Base-by-base conservation (phyloP, 2,797 vertebrate genomes). In the Tarsius wallacei region DNA sequence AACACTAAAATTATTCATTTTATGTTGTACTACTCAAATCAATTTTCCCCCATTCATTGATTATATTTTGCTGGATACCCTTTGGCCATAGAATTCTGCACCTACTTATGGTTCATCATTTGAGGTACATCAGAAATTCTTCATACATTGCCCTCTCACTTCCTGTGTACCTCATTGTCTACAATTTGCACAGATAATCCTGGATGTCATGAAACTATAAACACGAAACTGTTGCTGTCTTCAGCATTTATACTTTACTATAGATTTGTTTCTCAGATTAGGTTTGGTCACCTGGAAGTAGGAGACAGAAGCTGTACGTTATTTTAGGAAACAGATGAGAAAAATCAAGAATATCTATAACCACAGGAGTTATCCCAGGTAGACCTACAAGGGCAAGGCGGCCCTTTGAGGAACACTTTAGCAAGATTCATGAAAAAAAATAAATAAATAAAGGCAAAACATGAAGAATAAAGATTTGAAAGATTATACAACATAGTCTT, bases 1-100 rank as follows among this genome's bases (percentile, higher is more conserved):
- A 76, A 80, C 22, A 82, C 33, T 92, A 93, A 93, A 94, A 91
- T 77, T 74, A 87, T 78, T 93, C 53, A 53, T 28, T 86, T 94
- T 81, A 36, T 61, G 16, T 76, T 95, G 90, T 81, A 80, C 31
- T 85, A 90, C 57, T 87, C 4, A 81, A 78, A 88, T 96, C 21
- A 64, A 55, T 73, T 71, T 87, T 87, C 36, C 10, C 21, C 51
- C n/a, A 66, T 74, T 87, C 4, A 59, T 31, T 73, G 47, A 73
- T 85, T 63, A 31, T 88, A 84, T 90, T 94, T 90, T 80, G 80
- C 21, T 42, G 53, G n/a, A 42, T 53, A 59, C 10, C 5, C 47
- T 59, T 90, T 14, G 53, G 55, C 31, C 31, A 78, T n/a, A 88
- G 68, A 70, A 3, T 86, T 96, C 91, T 90, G 7, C 59, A 63